Evolutionary conservation across 2,113 vertebrate genomes (phyloP), one percentile per base, ranked within the genome.

Genomic region (Oenanthe oenanthe): DNA sequence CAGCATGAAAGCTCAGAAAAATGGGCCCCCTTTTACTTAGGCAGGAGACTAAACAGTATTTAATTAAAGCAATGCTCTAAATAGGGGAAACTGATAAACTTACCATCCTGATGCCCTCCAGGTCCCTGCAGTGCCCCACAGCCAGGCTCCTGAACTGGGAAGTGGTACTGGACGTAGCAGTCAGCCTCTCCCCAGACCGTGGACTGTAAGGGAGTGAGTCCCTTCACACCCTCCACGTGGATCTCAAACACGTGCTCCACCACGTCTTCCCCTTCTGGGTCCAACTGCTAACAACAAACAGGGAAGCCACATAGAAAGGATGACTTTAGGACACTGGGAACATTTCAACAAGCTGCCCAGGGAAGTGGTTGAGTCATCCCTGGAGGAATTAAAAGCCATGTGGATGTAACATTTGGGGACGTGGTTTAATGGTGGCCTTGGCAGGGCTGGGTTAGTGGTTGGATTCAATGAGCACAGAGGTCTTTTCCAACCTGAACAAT

Each of bases 131-230:
- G 92, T 0, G 73, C 13, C 15, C 6, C 85, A 42, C 76, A 29
- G 31, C 85, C 97, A 3, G 86, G 29, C 36, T 98, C 97, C 79
- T 99, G 99, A 72, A 96, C 97, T 6, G 99, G 99, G 90, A 99
- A 99, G 45, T 95, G 95, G 97, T 99, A 99, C 93, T 99, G 99
- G 21, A 99, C 34, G 21, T 98, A 99, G 95, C 99, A 99, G 97
- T 99, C 99, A 2, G 99, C 98, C 94, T 99, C 99, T 63, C 99
- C 99, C 99, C 99, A 99, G 24, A 99, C 98, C 0, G 99, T 99
- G 75, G 99, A 98, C 96, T 99, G 99, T 50, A 99, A 97, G 25
- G 99, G 99, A 7, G 93, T 90, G 58, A 99, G 97, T 21, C 99
- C 99, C 68, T 97, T 98, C 62, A 99, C 92, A 17, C 97, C 98